Percentiles rank a stretch among this genome's conserved stretches.
These are phyloP conservation scores for Pseudobourletiella spinata DNA, from an alignment of 1,140 invertebrate species.

Conservation along the genomic window DNA sequence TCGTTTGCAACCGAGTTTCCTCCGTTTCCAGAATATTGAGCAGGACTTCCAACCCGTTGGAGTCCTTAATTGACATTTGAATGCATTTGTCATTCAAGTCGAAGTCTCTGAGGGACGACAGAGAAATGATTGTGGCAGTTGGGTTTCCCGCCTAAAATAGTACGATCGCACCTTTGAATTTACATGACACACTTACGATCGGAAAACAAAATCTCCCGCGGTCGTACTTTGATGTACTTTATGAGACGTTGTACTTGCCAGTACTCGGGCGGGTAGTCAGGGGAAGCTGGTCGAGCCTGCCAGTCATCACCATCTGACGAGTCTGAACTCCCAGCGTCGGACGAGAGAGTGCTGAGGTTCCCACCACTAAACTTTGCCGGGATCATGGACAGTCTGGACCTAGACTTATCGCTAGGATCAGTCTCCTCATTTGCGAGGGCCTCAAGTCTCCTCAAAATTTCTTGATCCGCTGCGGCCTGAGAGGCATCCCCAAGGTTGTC, in stretches of 20 bases:
- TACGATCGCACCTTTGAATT: not conserved
- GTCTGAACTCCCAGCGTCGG: constrained; percentile 24
- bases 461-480: not conserved
- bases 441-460: not conserved
- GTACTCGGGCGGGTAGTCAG: constrained; percentile 48
- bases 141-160: constrained; percentile 71
- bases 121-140: constrained; percentile 80
- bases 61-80: constrained; percentile 66
- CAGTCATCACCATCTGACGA: constrained; percentile 12
- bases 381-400: not conserved
- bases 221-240: constrained; percentile 74
- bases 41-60: constrained; percentile 80
- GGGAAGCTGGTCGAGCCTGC: constrained; percentile 38
- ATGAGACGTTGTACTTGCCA: constrained; percentile 90
- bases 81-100: constrained; percentile 68
- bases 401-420: not conserved
- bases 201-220: not conserved
- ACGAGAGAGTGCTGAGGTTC: constrained; percentile 14
- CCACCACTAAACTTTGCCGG: not conserved
- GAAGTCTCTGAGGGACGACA: constrained; percentile 81
- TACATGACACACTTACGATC: not conserved
- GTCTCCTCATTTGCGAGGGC: not conserved
- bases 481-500: not conserved
- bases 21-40: constrained; percentile 84
- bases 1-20: constrained; percentile 46